phyloP scores from a whole-genome alignment of 2,797 vertebrate species.

The Hydrolagus colliei region DNA sequence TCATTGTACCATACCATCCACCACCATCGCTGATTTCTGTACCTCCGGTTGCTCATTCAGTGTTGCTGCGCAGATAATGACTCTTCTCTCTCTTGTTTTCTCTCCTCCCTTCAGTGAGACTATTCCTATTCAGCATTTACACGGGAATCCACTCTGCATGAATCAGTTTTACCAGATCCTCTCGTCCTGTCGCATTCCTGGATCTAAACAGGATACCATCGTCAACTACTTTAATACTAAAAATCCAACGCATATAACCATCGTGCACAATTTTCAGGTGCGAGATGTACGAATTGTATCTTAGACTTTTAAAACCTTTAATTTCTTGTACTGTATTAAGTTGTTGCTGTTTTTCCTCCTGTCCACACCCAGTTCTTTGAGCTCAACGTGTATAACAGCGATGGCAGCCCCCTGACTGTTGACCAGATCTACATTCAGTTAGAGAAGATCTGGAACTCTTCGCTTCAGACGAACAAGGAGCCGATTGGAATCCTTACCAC shows the following conservation, averaged over 20 bases:
- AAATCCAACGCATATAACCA: conserved; percentile 74
- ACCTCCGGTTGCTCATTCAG: no score
- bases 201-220: conserved; percentile 78
- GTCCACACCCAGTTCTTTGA: conserved; percentile 73
- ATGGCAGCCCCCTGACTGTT: conserved; percentile 74
- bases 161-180: conserved; percentile 95
- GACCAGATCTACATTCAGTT: conserved; percentile 88
- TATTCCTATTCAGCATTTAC: conserved; percentile 78
- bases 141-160: conserved; percentile 87
- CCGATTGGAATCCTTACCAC: conserved; percentile 90
- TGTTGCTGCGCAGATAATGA: background rate
- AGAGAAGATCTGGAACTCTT: conserved; percentile 97
- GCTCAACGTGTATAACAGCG: conserved; percentile 87
- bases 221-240: conserved; percentile 67
- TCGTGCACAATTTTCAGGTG: conserved; percentile 98
- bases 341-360: background rate
- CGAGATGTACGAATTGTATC: background rate
- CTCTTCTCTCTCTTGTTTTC: conserved; percentile 20
- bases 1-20: no score
- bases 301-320: background rate
- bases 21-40: no score
- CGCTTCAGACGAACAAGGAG: conserved; percentile 93
- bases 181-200: conserved; percentile 86
- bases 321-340: background rate
- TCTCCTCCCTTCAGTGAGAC: conserved; percentile 60